phyloP scores from a whole-genome alignment of 2,797 vertebrate genomes.

The Pteropus rufus region DNA sequence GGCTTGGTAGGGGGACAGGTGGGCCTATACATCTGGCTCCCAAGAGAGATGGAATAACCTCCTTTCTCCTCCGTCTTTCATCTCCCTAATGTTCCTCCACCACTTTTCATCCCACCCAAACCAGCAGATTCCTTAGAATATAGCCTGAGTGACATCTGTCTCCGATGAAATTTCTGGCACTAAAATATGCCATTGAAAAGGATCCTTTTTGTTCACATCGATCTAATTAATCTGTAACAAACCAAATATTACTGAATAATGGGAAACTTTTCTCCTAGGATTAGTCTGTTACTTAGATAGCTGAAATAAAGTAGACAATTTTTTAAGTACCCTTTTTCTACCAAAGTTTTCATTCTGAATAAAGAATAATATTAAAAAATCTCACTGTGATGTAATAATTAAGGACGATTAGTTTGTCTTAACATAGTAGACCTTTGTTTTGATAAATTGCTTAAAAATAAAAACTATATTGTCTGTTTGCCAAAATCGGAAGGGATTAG shows the following conservation, averaged over 20 bases:
- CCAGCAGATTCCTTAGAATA: background rate
- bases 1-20: background rate
- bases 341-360: background rate
- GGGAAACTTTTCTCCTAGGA: background rate
- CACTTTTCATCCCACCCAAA: background rate
- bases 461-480: background rate
- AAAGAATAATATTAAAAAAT: background rate
- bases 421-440: background rate
- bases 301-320: background rate
- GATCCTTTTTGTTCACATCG: background rate
- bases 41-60: background rate
- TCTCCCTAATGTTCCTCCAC: background rate
- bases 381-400: background rate
- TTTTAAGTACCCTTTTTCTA: background rate
- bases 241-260: background rate
- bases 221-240: slow-evolving; percentile 25
- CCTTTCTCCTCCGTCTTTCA: background rate
- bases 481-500: background rate
- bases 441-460: background rate
- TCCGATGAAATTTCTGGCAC: background rate
- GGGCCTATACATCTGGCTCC: background rate
- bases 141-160: background rate
- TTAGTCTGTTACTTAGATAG: background rate
- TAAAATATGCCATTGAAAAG: background rate
- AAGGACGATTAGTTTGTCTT: background rate